A percentile compares a stretch with the other conserved stretches of the same genome.
Evolutionary conservation across 2,113 vertebrate species (phyloP).

Genomic region (Misgurnus anguillicaudatus): DNA sequence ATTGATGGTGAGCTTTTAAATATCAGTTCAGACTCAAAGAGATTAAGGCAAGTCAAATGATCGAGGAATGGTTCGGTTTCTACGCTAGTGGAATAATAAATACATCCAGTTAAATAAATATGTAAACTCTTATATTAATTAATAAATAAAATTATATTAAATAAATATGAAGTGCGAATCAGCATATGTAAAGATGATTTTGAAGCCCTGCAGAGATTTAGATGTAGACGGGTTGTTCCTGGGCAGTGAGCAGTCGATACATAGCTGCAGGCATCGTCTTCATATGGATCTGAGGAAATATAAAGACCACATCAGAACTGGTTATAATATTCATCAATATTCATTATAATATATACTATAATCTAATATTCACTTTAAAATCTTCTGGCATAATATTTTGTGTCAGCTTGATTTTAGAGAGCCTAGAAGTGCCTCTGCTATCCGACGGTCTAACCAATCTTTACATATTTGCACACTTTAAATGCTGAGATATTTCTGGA

Average conservation of each 20-base stretch:
- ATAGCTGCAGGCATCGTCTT: conserved; percentile 99
- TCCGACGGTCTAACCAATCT: too few relatives aligned
- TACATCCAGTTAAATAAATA: conserved; percentile 34
- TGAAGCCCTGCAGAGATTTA: conserved; percentile 63
- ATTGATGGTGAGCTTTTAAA: conserved; percentile 46
- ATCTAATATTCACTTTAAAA: not conserved
- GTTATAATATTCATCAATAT: not conserved
- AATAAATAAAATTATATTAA: too few relatives aligned
- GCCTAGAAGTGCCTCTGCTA: not conserved
- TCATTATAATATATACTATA: not conserved
- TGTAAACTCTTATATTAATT: conserved; percentile 45
- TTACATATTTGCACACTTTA: too few relatives aligned
- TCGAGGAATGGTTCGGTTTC: conserved; percentile 24
- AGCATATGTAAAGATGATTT: not conserved
- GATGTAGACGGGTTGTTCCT: conserved; percentile 97
- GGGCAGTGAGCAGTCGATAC: conserved; percentile 96
- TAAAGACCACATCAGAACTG: not conserved
- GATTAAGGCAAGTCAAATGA: conserved; percentile 72
- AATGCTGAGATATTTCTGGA: too few relatives aligned
- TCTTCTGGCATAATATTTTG: not conserved
- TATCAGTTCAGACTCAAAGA: conserved; percentile 58
- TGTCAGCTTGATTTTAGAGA: not conserved
- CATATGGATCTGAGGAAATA: conserved; percentile 89
- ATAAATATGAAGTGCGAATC: not conserved
- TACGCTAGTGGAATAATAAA: conserved; percentile 13